These are phyloP conservation scores for Anolis carolinensis DNA, from an alignment of 2,113 vertebrate species.

Conservation along the genomic window DNA sequence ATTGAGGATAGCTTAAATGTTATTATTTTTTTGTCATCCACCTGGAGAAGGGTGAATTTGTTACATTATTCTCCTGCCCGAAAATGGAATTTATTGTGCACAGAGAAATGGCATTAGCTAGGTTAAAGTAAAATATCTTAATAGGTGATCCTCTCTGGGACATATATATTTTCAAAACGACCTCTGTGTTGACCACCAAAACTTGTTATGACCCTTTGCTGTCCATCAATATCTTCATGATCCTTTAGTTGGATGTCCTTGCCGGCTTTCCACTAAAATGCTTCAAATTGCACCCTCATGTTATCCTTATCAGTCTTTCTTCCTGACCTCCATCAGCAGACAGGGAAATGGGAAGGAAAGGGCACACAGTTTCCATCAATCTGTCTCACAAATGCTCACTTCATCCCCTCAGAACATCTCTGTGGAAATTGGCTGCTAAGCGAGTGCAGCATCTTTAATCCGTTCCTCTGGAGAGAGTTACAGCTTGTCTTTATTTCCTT, in stretches of 20 bases:
- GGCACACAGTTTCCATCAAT: constrained; percentile 58
- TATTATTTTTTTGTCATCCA: not conserved
- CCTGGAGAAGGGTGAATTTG: not conserved
- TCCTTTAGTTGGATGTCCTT: constrained; percentile 44
- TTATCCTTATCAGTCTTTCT: constrained; percentile 37
- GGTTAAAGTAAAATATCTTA: not conserved
- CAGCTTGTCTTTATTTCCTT: constrained; percentile 52
- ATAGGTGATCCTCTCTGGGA: not conserved
- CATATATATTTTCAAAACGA: not conserved
- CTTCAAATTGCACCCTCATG: constrained; percentile 1
- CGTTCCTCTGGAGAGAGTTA: constrained; percentile 43
- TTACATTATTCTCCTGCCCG: not conserved
- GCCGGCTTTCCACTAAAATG: constrained; percentile 26
- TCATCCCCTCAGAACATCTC: constrained; percentile 42
- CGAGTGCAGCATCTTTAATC: constrained; percentile 52
- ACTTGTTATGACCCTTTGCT: not conserved
- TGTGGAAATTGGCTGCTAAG: constrained; percentile 32
- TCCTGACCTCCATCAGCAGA: constrained; percentile 46
- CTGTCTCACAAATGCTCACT: constrained; percentile 59
- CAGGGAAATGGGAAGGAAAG: constrained; percentile 52
- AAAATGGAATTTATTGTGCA: not conserved
- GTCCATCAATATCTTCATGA: not conserved
- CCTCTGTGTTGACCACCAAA: not conserved
- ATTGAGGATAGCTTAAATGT: not conserved
- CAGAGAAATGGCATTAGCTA: not conserved